These are phyloP conservation scores for Plectrocnemia conspersa DNA, from an alignment of 1,140 invertebrate genomes.

Conservation along the genomic window DNA sequence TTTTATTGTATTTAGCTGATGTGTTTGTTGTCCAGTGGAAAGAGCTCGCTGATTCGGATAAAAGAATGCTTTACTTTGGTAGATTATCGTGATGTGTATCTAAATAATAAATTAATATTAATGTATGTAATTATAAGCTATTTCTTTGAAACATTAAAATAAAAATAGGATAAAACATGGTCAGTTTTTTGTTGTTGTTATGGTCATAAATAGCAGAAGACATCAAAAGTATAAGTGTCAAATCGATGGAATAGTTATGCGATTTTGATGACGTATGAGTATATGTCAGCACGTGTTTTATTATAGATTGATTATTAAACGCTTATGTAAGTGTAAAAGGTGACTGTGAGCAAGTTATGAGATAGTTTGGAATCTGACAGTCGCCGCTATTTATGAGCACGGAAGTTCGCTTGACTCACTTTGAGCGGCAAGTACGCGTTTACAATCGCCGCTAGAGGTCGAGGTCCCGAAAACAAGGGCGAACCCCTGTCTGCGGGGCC, in stretches of 20 bases:
- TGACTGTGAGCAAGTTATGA: no score
- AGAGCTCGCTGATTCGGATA: conserved; percentile 55
- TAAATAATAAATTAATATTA: neutral
- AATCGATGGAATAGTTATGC: no score
- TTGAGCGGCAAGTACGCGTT: conserved; percentile 68
- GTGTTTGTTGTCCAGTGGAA: conserved; percentile 91
- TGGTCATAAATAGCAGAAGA: no score
- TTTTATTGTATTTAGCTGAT: conserved; percentile 79
- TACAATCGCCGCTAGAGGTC: conserved; percentile 43
- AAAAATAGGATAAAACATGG: conserved; percentile 7
- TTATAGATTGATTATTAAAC: no score
- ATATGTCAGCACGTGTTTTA: no score
- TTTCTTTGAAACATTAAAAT: conserved; percentile 30
- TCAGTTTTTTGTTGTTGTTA: conserved; percentile 18
- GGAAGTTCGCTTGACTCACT: no score
- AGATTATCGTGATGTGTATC: conserved; percentile 49
- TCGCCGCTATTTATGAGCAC: no score
- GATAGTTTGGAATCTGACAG: no score
- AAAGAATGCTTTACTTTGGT: conserved; percentile 60
- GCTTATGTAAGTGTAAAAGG: no score
- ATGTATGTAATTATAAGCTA: conserved; percentile 13
- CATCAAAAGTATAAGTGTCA: no score
- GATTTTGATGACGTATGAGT: no score
- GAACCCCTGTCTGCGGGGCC: neutral
- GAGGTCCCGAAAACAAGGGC: neutral